Evolutionary conservation across 1,140 invertebrate genomes (phyloP).

Genomic region (Mamestra configurata): DNA sequence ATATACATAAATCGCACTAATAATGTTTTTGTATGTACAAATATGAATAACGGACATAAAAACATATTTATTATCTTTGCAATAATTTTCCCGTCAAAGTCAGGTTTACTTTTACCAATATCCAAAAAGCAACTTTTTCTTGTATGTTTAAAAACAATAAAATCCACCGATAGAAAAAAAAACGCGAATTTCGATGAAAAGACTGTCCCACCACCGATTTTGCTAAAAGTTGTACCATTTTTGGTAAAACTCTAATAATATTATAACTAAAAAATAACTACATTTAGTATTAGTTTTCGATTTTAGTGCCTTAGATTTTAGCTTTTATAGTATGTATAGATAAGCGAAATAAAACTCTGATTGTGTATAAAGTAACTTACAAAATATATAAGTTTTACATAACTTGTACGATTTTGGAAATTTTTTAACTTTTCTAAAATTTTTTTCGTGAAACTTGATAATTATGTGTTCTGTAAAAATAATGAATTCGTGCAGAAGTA

Average conservation of each 20-base stretch:
- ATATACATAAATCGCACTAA: no score
- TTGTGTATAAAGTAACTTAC: not conserved
- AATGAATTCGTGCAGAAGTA: no score
- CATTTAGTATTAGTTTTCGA: not conserved
- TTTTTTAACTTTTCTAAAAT: not conserved
- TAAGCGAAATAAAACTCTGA: not conserved
- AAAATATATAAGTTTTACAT: not conserved
- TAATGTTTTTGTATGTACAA: no score
- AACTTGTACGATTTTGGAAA: not conserved
- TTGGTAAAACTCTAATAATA: not conserved
- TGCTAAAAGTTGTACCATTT: not conserved
- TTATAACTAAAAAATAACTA: not conserved
- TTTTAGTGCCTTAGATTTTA: constrained; percentile 24
- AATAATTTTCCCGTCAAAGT: no score
- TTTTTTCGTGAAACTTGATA: no score
- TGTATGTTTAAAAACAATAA: no score
- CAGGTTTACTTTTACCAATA: no score
- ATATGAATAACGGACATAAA: no score
- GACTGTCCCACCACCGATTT: constrained; percentile 35
- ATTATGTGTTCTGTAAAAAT: no score
- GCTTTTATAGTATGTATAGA: not conserved
- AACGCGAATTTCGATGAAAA: constrained; percentile 20
- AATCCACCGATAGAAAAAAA: not conserved
- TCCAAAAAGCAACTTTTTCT: no score
- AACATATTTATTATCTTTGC: no score